Evolutionary conservation across 2,888 invertebrate genomes (phyloP).

Genomic region (Oconnorella tubifera): DNA sequence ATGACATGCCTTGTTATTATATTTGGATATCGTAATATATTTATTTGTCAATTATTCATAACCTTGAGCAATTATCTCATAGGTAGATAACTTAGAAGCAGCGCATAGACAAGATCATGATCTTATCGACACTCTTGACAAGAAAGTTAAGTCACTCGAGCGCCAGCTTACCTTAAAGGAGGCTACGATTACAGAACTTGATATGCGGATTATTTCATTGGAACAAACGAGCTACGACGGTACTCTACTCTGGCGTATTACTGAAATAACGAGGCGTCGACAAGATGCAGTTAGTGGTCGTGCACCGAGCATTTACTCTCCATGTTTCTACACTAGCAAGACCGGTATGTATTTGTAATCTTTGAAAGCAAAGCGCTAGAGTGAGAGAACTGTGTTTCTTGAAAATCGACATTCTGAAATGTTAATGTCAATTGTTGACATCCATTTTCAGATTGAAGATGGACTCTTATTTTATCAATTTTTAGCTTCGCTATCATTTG

Average conservation of each 20-base stretch:
- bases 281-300: slow-evolving; percentile 44
- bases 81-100: background rate
- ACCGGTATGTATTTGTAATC: slow-evolving; percentile 33
- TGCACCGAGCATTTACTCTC: slow-evolving; percentile 48
- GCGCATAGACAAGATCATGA: slow-evolving; percentile 7
- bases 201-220: slow-evolving; percentile 30
- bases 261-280: slow-evolving; percentile 43
- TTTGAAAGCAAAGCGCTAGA: background rate
- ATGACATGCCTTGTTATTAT: too few species aligned
- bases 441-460: too few species aligned
- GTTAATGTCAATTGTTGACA: too few species aligned
- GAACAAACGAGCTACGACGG: slow-evolving; percentile 50
- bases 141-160: slow-evolving; percentile 13
- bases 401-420: too few species aligned
- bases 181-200: slow-evolving; percentile 40
- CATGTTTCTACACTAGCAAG: slow-evolving; percentile 48
- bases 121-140: slow-evolving; percentile 11
- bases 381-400: background rate
- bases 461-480: too few species aligned
- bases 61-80: background rate
- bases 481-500: too few species aligned
- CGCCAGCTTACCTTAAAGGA: slow-evolving; percentile 38
- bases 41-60: too few species aligned
- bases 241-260: slow-evolving; percentile 50
- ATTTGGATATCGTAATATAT: too few species aligned